Evolutionary conservation across 2,888 invertebrate species (phyloP).

Genomic region (Pollenia amentaria): DNA sequence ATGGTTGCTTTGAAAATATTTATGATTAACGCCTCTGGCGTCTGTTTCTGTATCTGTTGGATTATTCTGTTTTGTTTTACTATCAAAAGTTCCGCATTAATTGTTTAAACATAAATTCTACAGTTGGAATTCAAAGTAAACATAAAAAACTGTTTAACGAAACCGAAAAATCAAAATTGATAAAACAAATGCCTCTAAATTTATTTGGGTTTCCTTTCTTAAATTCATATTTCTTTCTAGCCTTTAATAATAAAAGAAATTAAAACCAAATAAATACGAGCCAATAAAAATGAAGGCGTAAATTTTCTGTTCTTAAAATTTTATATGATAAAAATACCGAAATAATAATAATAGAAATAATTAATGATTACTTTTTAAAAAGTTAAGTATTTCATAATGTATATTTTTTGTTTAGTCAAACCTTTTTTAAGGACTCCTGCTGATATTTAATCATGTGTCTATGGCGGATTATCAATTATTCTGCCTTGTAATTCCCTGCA

Average conservation of each 20-base stretch:
- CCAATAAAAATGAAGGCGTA: constrained; percentile 43
- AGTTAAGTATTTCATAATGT: constrained; percentile 13
- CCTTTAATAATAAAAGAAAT: constrained; percentile 36
- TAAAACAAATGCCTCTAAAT: constrained; percentile 52
- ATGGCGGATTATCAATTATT: constrained; percentile 71
- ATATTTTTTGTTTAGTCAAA: background rate
- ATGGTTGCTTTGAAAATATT: constrained; percentile 61
- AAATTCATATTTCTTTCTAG: background rate
- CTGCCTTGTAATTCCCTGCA: constrained; percentile 65
- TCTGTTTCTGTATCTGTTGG: constrained; percentile 42
- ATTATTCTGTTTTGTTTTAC: constrained; percentile 18
- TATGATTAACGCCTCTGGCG: constrained; percentile 69
- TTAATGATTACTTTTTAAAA: constrained; percentile 54
- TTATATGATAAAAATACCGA: constrained; percentile 6
- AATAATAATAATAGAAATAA: constrained; percentile 25
- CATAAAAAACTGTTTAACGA: constrained; percentile 17
- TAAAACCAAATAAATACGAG: constrained; percentile 17
- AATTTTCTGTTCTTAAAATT: constrained; percentile 19
- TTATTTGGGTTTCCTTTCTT: constrained; percentile 5
- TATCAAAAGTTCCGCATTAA: constrained; percentile 63
- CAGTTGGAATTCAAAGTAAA: constrained; percentile 40
- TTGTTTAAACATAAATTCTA: constrained; percentile 54
- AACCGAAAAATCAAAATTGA: constrained; percentile 48
- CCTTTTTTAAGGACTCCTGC: constrained; percentile 52
- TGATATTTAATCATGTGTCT: constrained; percentile 64